A percentile compares a stretch with the other conserved stretches of the same genome.
These are phyloP conservation scores for Fragum fragum DNA, from an alignment of 2,888 invertebrate genomes.

Conservation along the genomic window DNA sequence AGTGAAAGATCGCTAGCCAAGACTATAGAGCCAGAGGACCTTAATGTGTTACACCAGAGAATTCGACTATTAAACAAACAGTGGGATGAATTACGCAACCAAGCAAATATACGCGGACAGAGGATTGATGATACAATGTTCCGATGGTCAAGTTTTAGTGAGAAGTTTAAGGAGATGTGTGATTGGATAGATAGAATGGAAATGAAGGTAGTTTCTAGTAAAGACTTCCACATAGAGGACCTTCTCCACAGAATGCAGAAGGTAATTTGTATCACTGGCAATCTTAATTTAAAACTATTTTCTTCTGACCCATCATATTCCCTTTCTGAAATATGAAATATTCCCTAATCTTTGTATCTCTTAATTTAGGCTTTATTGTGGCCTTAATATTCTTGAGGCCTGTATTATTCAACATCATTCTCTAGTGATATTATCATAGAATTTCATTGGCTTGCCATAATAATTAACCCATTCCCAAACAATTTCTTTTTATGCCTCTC, in stretches of 20 bases:
- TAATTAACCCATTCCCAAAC: no score
- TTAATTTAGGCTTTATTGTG: no score
- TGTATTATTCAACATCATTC: no score
- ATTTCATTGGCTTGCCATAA: no score
- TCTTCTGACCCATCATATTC: no score
- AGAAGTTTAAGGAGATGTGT: slow-evolving; percentile 76
- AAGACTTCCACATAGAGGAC: slow-evolving; percentile 84
- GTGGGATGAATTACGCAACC: slow-evolving; percentile 84
- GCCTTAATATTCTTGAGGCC: no score
- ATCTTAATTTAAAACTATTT: no score
- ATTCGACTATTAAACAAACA: slow-evolving; percentile 84
- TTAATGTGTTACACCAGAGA: slow-evolving; percentile 83
- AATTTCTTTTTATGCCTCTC: no score
- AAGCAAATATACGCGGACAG: slow-evolving; percentile 76
- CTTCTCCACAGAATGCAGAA: slow-evolving; percentile 81
- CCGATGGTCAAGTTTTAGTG: slow-evolving; percentile 79
- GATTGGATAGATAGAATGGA: slow-evolving; percentile 83
- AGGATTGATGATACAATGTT: slow-evolving; percentile 78
- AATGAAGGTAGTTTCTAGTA: slow-evolving; percentile 75
- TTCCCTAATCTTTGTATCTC: no score
- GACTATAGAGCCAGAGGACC: slow-evolving; percentile 82
- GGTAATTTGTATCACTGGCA: no score
- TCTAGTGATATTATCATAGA: no score
- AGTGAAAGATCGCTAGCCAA: slow-evolving; percentile 76
- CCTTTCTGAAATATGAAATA: no score